Evolutionary conservation across 2,888 invertebrate species (phyloP), one percentile per base, ranked within the genome.

Genomic region (Penaeus monodon): DNA sequence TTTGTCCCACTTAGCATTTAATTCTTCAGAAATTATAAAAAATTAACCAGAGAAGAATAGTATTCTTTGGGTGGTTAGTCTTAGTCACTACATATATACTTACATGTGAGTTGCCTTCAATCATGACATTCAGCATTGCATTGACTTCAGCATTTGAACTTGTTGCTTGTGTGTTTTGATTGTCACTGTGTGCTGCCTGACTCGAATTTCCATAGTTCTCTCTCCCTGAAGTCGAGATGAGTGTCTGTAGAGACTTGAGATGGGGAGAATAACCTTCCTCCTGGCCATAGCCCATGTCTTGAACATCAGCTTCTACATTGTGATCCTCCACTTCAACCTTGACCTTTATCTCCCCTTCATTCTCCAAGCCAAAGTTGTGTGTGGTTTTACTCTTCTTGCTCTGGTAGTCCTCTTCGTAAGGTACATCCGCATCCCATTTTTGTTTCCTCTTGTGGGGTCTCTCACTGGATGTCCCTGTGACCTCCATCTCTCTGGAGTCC

Each of bases 51-150:
- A 38, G 22, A 63, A n/a, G 12, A 66, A 27, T 33, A 64, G 44
- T 27, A 80, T 64, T 38, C 7, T 17, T 57, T 17, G 33, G 6
- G n/a, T 44, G 44, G 44, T 44, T 44, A 44, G 10, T 44, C 44
- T 44, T 44, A 79, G 24, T 29, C 38, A 73, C 27, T n/a, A 22
- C 12, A 27, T 10, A 57, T 68, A 63, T 68, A 86, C 78, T 86
- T 66, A 82, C 86, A 63, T 68, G 76, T 63, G 44, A 24, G 24
- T 79, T 68, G 27, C 88, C 73, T 77, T 82, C 84, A 29, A 88
- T 85, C n/a, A 88, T 44, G n/a, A 88, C 88, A 70, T 84, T 88
- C 38, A 88, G 57, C 73, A 88, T 57, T n/a, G 65, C 70, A 81
- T 81, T 88, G 44, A 88, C 79, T 24, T 88, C 85, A 6, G 86